These are phyloP conservation scores for Macaca nemestrina DNA, from an alignment of 2,113 vertebrate species.

Conservation along the genomic window DNA sequence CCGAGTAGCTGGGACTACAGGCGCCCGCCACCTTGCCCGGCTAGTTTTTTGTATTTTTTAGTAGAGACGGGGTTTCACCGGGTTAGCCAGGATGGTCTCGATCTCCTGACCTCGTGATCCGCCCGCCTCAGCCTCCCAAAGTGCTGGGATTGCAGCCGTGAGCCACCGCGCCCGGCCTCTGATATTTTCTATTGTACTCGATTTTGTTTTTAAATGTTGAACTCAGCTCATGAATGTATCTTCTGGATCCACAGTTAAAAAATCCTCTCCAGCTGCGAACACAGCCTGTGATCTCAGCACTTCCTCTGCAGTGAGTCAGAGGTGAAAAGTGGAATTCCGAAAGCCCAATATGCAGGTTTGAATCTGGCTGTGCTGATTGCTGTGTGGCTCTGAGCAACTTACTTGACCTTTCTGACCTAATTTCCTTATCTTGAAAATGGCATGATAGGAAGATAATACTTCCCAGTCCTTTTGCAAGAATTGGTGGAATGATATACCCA, in stretches of 20 bases:
- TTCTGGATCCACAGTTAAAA: not conserved
- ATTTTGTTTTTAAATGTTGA: not conserved
- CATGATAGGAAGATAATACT: not conserved
- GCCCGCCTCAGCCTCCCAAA: too few relatives aligned
- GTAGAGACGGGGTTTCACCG: too few relatives aligned
- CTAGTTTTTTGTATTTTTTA: too few relatives aligned
- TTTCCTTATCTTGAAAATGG: not conserved
- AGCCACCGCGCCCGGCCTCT: too few relatives aligned
- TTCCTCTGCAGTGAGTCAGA: not conserved
- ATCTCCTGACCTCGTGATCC: too few relatives aligned
- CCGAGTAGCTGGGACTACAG: too few relatives aligned
- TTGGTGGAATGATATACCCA: not conserved
- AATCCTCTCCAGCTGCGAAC: not conserved
- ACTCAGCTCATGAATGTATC: not conserved
- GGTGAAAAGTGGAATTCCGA: not conserved
- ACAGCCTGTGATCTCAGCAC: not conserved
- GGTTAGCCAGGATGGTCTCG: too few relatives aligned
- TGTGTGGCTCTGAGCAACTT: not conserved
- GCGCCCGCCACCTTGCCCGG: too few relatives aligned
- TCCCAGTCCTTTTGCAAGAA: not conserved
- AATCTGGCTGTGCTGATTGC: not conserved
- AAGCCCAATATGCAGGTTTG: not conserved
- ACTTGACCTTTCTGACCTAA: not conserved
- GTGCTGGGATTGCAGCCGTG: too few relatives aligned
- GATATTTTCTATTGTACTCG: not conserved